Percentiles rank a stretch among this genome's conserved stretches.
These are phyloP conservation scores for Cotesia chilonis DNA, from an alignment of 1,140 invertebrate species.

Conservation along the genomic window DNA sequence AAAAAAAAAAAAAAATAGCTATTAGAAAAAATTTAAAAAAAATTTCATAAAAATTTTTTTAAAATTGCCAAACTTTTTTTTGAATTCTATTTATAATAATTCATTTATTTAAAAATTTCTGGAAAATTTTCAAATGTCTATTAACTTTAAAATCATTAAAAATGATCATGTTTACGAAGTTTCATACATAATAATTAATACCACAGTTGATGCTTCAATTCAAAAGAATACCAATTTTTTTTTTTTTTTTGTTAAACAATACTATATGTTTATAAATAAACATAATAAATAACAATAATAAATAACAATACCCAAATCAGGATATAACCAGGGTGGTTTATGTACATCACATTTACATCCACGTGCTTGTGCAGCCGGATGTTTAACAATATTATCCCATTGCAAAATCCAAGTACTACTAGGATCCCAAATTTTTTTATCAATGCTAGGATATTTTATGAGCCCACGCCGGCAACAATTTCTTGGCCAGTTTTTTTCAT, in stretches of 20 bases:
- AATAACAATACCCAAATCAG: slow-evolving; percentile 56
- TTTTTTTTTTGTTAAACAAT: slow-evolving; percentile 9
- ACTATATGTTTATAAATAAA: too few relatives aligned
- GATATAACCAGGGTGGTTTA: slow-evolving; percentile 60
- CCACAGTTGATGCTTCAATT: background rate
- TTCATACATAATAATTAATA: background rate
- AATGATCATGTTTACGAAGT: too few relatives aligned
- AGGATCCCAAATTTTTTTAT: slow-evolving; percentile 65
- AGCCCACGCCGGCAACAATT: slow-evolving; percentile 60
- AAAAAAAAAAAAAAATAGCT: too few relatives aligned
- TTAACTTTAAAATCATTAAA: too few relatives aligned
- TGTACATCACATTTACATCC: slow-evolving; percentile 64
- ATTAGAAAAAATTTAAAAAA: too few relatives aligned
- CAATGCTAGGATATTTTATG: slow-evolving; percentile 60
- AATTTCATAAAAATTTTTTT: too few relatives aligned
- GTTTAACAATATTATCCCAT: slow-evolving; percentile 69
- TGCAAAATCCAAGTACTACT: slow-evolving; percentile 68
- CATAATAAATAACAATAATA: too few relatives aligned
- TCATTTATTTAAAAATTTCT: too few relatives aligned
- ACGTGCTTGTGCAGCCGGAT: slow-evolving; percentile 62
- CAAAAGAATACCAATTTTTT: background rate
- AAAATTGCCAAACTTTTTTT: too few relatives aligned
- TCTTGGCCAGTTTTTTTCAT: slow-evolving; percentile 43
- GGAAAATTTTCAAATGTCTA: too few relatives aligned
- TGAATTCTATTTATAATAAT: too few relatives aligned